Evolutionary conservation across 2,113 vertebrate genomes (phyloP).

Genomic region (Limnothrissa miodon): DNA sequence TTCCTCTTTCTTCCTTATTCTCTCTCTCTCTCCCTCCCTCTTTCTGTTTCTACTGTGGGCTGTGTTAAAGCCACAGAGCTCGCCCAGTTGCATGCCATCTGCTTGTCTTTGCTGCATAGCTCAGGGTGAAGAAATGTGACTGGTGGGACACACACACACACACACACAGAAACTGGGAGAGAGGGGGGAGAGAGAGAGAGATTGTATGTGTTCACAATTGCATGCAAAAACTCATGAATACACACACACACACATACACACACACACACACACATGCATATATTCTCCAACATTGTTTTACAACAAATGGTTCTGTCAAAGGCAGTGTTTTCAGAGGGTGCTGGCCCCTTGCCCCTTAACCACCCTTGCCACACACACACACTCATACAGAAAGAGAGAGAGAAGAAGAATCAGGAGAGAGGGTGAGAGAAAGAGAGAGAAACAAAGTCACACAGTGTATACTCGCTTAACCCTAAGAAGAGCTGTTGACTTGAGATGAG

Average conservation of each 20-base stretch:
- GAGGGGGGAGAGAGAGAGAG: not conserved
- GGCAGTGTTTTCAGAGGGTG: conserved; percentile 35
- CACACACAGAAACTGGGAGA: conserved; percentile 20
- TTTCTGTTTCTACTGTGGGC: conserved; percentile 80
- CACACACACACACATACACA: not conserved
- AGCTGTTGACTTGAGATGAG: no score
- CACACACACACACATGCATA: conserved; percentile 21
- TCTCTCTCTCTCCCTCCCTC: not conserved
- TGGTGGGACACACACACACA: conserved; percentile 16
- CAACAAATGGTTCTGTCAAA: conserved; percentile 71
- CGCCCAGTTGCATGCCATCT: conserved; percentile 88
- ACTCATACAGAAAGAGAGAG: not conserved
- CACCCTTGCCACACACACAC: conserved; percentile 9
- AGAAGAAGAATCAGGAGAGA: not conserved
- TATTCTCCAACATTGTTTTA: conserved; percentile 67
- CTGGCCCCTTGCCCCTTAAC: conserved; percentile 16
- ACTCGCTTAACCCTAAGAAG: no score
- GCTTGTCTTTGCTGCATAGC: conserved; percentile 76
- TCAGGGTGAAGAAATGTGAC: conserved; percentile 68
- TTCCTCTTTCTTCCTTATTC: not conserved
- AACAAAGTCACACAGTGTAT: conserved; percentile 9
- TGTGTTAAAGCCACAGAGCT: conserved; percentile 81
- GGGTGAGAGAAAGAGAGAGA: not conserved
- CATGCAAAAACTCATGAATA: not conserved
- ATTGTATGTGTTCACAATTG: not conserved